phyloP scores from a whole-genome alignment of 2,888 invertebrate genomes.

The Cylloceria caligata region DNA sequence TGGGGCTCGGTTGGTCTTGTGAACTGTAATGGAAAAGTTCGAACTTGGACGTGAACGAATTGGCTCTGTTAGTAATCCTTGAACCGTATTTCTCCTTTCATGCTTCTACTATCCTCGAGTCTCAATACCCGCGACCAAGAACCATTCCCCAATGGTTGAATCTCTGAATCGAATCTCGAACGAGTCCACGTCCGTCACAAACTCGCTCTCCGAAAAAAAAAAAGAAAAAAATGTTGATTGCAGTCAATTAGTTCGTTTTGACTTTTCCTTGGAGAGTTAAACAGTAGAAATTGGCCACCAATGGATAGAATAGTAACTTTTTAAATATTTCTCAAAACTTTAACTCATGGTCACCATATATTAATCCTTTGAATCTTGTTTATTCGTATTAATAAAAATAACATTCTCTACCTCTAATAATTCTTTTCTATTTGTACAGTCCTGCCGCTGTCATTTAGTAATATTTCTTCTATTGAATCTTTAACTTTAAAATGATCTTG shows the following conservation, averaged over 20 bases:
- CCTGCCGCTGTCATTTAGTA: too few relatives aligned
- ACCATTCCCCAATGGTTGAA: slow-evolving; percentile 27
- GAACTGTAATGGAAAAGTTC: slow-evolving; percentile 71
- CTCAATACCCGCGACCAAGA: slow-evolving; percentile 50
- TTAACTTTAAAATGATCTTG: too few relatives aligned
- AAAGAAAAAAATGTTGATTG: slow-evolving; percentile 39
- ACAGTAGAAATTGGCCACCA: not conserved
- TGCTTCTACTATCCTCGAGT: slow-evolving; percentile 23
- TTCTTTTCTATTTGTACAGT: too few relatives aligned
- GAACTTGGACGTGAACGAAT: slow-evolving; percentile 65
- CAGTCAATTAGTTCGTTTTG: slow-evolving; percentile 62
- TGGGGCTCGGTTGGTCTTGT: slow-evolving; percentile 55
- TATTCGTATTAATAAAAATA: too few relatives aligned
- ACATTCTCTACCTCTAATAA: too few relatives aligned
- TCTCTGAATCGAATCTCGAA: slow-evolving; percentile 48
- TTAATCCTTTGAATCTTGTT: too few relatives aligned
- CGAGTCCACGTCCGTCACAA: slow-evolving; percentile 34
- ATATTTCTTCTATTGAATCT: too few relatives aligned
- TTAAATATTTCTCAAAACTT: not conserved
- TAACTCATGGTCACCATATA: not conserved
- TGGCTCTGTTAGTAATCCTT: slow-evolving; percentile 62
- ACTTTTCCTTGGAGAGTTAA: slow-evolving; percentile 25
- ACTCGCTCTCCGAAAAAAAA: slow-evolving; percentile 36
- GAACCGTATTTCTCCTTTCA: slow-evolving; percentile 59
- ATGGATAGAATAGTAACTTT: not conserved